These are phyloP conservation scores for Julus scandinavius DNA, from an alignment of 2,888 invertebrate genomes.

Conservation along the genomic window DNA sequence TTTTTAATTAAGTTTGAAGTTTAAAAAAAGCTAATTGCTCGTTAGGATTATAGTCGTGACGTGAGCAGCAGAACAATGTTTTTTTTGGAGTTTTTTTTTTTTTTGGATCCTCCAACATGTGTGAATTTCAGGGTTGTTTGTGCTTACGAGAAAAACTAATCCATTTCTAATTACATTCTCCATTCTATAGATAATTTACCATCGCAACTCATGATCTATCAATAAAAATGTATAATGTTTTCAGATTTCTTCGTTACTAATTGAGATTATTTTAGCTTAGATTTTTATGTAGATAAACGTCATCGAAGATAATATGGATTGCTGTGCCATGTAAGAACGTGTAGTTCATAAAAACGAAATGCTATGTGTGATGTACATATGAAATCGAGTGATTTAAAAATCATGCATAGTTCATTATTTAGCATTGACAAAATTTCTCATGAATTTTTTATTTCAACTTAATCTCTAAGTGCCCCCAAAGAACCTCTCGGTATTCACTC, in stretches of 20 bases:
- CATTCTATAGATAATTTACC: background rate
- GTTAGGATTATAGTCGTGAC: too few relatives aligned
- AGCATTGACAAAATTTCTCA: background rate
- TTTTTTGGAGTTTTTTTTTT: background rate
- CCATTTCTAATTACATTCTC: background rate
- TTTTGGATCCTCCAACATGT: background rate
- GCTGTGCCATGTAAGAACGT: too few relatives aligned
- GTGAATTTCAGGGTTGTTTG: background rate
- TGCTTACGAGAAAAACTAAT: background rate
- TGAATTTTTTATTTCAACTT: background rate
- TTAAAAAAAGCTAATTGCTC: background rate
- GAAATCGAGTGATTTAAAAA: background rate
- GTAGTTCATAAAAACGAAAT: too few relatives aligned
- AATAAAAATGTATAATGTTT: background rate
- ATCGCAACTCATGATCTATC: background rate
- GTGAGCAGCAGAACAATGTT: too few relatives aligned
- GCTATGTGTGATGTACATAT: too few relatives aligned
- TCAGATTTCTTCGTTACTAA: background rate
- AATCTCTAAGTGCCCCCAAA: background rate
- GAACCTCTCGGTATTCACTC: background rate
- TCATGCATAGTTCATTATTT: background rate
- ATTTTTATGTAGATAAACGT: background rate
- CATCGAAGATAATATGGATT: background rate
- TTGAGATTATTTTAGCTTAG: background rate
- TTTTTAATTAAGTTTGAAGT: constrained; percentile 24